A percentile compares a stretch with the other conserved stretches of the same genome.
Conservation (phyloP, 2,113 vertebrate genomes). For the Equus przewalskii region DNA sequence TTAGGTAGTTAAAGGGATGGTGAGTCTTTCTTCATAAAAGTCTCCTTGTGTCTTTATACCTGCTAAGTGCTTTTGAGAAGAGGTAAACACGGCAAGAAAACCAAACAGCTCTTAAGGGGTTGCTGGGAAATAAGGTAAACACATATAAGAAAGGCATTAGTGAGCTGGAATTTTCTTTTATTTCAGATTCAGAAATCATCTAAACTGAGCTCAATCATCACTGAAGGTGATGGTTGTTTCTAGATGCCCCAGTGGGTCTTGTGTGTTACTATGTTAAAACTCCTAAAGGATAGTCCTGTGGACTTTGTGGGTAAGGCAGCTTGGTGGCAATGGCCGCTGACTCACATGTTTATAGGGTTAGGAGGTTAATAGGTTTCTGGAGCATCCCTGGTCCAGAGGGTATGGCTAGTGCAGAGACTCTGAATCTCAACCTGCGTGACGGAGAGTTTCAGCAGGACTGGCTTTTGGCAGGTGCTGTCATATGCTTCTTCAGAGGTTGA, state of each 20-base stretch:
- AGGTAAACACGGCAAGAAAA: neutral
- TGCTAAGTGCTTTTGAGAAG: neutral
- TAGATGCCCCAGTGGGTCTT: neutral
- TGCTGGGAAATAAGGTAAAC: neutral
- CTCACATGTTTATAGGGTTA: neutral
- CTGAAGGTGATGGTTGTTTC: neutral
- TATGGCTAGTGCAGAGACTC: neutral
- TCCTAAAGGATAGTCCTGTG: neutral
- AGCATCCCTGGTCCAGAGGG: neutral
- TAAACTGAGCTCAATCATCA: neutral
- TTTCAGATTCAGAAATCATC: neutral
- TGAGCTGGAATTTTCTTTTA: neutral
- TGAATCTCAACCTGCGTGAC: neutral
- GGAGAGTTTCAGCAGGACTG: neutral
- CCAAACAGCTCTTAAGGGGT: neutral
- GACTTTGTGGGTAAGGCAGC: neutral
- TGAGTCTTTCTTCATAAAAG: neutral
- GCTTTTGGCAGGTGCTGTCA: neutral
- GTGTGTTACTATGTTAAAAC: neutral
- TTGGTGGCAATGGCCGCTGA: neutral
- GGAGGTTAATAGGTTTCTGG: neutral
- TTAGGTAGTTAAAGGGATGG: neutral
- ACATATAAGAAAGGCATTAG: neutral
- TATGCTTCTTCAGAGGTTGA: neutral
- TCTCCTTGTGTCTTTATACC: neutral